A percentile compares a stretch with the other conserved stretches of the same genome.
These are phyloP conservation scores for Pentalonia nigronervosa DNA, from an alignment of 1,140 invertebrate genomes.

Conservation along the genomic window DNA sequence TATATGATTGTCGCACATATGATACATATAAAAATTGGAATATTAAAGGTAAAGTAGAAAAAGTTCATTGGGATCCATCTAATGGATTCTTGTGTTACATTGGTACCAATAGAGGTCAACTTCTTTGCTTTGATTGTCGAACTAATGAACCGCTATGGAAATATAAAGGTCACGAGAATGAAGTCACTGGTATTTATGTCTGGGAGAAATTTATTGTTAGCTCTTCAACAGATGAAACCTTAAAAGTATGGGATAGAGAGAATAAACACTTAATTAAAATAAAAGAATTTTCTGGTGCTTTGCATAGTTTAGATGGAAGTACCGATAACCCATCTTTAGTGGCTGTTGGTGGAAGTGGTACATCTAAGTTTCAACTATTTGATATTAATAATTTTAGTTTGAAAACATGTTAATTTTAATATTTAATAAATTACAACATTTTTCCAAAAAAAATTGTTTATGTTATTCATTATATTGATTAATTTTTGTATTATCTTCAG, in stretches of 20 bases:
- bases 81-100: conserved; percentile 78
- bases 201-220: conserved; percentile 69
- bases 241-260: conserved; percentile 84
- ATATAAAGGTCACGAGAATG: conserved; percentile 79
- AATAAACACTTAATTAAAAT: conserved; percentile 64
- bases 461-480: background rate
- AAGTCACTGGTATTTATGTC: conserved; percentile 74
- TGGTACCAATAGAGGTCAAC: conserved; percentile 79
- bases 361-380: conserved; percentile 67
- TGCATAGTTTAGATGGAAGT: conserved; percentile 77
- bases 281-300: conserved; percentile 68
- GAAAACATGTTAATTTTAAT: conserved; percentile 38
- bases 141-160: conserved; percentile 78
- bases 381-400: conserved; percentile 55
- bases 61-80: conserved; percentile 83
- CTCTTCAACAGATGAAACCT: conserved; percentile 73
- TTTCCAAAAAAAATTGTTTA: background rate
- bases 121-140: conserved; percentile 82
- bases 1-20: conserved; percentile 78
- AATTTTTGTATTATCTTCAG: background rate
- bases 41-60: conserved; percentile 83
- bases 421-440: background rate
- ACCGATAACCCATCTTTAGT: conserved; percentile 84
- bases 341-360: conserved; percentile 84
- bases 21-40: conserved; percentile 74